Conservation (phyloP, 2,888 invertebrate species). For the Oscheius onirici region DNA sequence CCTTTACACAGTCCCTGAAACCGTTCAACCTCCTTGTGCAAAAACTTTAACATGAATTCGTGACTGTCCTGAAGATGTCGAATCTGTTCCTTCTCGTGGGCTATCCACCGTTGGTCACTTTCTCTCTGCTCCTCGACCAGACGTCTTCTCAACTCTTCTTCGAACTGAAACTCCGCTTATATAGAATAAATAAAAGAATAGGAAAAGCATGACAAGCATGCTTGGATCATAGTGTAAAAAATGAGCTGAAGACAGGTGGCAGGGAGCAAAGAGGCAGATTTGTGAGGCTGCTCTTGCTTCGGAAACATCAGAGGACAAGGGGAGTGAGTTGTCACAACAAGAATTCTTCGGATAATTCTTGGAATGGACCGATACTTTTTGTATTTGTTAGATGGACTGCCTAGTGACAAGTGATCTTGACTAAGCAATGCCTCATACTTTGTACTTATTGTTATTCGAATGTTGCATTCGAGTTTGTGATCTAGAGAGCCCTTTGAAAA, state of each 20-base stretch:
- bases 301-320: not conserved
- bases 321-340: not conserved
- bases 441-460: too few relatives aligned
- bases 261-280: constrained; percentile 53
- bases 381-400: too few relatives aligned
- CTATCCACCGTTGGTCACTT: constrained; percentile 53
- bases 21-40: constrained; percentile 62
- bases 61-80: constrained; percentile 58
- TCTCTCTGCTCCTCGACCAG: constrained; percentile 44
- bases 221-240: not conserved
- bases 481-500: too few relatives aligned
- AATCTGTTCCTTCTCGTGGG: constrained; percentile 60
- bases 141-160: constrained; percentile 44
- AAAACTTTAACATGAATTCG: constrained; percentile 54
- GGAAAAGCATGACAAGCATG: not conserved
- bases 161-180: constrained; percentile 30
- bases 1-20: constrained; percentile 33
- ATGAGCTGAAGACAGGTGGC: constrained; percentile 47
- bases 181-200: not conserved
- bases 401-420: too few relatives aligned
- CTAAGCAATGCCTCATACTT: too few relatives aligned
- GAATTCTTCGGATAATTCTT: not conserved
- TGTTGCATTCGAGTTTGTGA: too few relatives aligned
- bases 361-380: too few relatives aligned
- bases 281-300: constrained; percentile 43